phyloP scores from a whole-genome alignment of 2,797 vertebrate genomes.

The Ficedula albicollis region DNA sequence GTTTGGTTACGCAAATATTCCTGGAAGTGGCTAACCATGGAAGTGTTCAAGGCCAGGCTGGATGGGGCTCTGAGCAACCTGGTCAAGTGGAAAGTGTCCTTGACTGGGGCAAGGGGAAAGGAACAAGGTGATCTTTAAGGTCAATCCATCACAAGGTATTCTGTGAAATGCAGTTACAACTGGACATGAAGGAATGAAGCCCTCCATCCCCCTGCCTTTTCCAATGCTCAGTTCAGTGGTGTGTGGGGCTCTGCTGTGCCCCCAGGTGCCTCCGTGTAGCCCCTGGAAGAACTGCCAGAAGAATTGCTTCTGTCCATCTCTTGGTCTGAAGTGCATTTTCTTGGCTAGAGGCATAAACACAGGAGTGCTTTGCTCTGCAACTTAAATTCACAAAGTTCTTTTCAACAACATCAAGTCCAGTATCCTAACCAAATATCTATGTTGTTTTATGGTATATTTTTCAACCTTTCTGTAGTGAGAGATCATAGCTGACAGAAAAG shows the following conservation, averaged over 20 bases:
- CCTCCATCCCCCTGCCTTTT: background rate
- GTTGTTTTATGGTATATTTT: background rate
- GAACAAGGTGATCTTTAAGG: background rate
- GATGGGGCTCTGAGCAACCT: background rate
- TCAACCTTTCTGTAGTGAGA: background rate
- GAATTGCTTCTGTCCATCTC: background rate
- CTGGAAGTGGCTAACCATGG: background rate
- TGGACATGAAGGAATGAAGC: background rate
- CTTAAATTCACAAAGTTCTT: background rate
- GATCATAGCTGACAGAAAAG: background rate
- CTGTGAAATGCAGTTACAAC: background rate
- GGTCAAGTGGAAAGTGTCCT: background rate
- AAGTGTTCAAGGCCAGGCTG: background rate
- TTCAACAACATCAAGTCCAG: background rate
- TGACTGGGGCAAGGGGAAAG: background rate
- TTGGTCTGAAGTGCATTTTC: background rate
- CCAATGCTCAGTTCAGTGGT: background rate
- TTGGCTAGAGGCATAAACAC: background rate
- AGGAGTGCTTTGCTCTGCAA: background rate
- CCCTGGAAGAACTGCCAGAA: background rate
- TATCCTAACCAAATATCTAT: background rate
- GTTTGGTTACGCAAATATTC: background rate
- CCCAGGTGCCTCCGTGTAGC: background rate
- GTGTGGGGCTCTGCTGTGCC: background rate
- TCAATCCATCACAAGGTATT: background rate